Evolutionary conservation across 2,113 vertebrate genomes (phyloP), one percentile per base, ranked within the genome.

Genomic region (Bagarius yarrelli): DNA sequence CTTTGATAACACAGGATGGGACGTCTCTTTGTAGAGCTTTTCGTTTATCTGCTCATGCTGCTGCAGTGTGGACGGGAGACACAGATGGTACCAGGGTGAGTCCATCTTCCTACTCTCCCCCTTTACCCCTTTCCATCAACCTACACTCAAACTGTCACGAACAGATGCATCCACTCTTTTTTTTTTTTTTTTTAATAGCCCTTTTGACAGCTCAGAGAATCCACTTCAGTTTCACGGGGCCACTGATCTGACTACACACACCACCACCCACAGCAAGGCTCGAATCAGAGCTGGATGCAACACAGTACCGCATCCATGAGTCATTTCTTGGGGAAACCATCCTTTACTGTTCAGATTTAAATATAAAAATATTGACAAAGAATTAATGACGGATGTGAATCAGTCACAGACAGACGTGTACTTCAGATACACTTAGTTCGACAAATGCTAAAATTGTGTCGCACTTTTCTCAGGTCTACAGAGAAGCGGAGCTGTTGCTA

Each of bases 1-100:
- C 59, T 85, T 72, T 85, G 78, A 83, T 84, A 59, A 76, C 23
- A 70, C 16, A 30, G 47, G 36, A 70, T 4, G 36, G 50, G 25
- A 47, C 36, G 21, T 23, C 27, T 77, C 56, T 76, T 36, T 64
- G 50, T 50, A 27, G 34, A 27, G 40, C 44, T 52, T 55, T 70
- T 52, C 30, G 44, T 25, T 84, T 61, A 63, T 13, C 34, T 69
- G 59, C 73, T 59, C 66, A 59, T 40, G 72, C 83, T 61, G 52
- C 34, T 69, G 40, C 5, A 60, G 53, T 79, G 61, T 53, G 70
- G 23, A 53, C 30, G 4, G 27, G 50, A 72, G 57, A 50, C 50
- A 78, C 18, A 36, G 55, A 53, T 66, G 72, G 25, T 55, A 74
- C 47, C 5, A 25, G 47, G 67, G 2, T 73, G 79, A 81, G 50